A percentile compares a stretch with the other conserved stretches of the same genome.
phyloP scores from a whole-genome alignment of 2,888 invertebrate genomes.

The Catocala fraxini region DNA sequence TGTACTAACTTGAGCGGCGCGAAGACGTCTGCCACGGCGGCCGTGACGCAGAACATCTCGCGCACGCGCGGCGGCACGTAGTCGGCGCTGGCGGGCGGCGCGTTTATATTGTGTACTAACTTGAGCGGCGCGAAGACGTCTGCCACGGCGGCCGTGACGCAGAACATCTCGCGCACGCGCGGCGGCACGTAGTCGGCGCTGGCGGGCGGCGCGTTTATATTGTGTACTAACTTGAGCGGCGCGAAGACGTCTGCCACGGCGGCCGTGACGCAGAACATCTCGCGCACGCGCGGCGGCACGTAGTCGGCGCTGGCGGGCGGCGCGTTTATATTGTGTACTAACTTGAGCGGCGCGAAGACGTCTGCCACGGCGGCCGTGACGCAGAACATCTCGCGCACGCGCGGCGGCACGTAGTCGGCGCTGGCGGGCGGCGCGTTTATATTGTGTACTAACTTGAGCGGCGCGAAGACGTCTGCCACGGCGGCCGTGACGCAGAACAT shows the following conservation, averaged over 20 bases:
- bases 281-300: constrained; percentile 87
- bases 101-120: too few relatives aligned
- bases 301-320: constrained; percentile 57
- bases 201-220: constrained; percentile 43
- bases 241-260: constrained; percentile 89
- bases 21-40: constrained; percentile 89
- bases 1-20: constrained; percentile 84
- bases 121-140: constrained; percentile 89
- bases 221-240: constrained; percentile 83
- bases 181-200: constrained; percentile 77
- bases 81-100: constrained; percentile 41
- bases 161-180: constrained; percentile 89
- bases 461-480: constrained; percentile 89
- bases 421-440: constrained; percentile 43
- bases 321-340: too few relatives aligned
- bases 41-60: constrained; percentile 91
- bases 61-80: constrained; percentile 87
- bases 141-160: constrained; percentile 89
- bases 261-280: constrained; percentile 91
- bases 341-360: constrained; percentile 88
- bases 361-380: constrained; percentile 90
- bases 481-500: constrained; percentile 90
- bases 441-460: constrained; percentile 83
- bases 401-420: constrained; percentile 77
- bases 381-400: constrained; percentile 90